Evolutionary conservation across 2,797 vertebrate species (phyloP).

Genomic region (Clamator glandarius): DNA sequence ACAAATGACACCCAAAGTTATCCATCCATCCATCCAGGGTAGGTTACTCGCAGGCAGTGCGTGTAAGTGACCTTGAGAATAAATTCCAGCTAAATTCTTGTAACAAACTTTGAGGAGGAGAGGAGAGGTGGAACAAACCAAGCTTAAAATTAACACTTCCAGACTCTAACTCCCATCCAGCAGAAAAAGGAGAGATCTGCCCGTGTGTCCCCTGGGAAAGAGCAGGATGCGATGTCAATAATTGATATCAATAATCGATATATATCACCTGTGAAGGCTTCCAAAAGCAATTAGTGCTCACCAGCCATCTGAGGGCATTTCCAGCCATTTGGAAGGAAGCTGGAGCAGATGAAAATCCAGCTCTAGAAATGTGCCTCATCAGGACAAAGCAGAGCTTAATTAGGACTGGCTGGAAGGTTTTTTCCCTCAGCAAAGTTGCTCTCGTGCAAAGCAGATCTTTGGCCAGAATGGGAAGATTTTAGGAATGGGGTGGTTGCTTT

Average conservation of each 20-base stretch:
- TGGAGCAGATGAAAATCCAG: neutral
- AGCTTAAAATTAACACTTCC: neutral
- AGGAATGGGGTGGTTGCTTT: neutral
- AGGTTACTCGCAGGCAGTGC: neutral
- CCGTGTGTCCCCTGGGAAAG: neutral
- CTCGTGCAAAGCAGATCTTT: neutral
- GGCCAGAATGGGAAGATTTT: neutral
- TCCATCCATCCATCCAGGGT: neutral
- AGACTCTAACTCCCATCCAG: neutral
- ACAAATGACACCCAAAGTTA: neutral
- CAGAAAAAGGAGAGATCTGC: neutral
- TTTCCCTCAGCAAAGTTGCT: neutral
- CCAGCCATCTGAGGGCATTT: neutral
- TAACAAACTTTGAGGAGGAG: neutral
- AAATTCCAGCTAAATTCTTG: slow-evolving; percentile 20
- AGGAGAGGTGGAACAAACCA: neutral
- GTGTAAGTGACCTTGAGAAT: neutral
- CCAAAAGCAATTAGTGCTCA: neutral
- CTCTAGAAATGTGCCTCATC: neutral
- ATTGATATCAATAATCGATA: neutral
- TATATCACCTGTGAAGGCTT: rapidly evolving
- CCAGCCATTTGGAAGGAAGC: neutral
- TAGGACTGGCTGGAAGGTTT: neutral
- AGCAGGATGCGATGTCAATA: neutral
- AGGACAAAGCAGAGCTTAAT: neutral